Conservation (phyloP, 92 coral and sea anemone species). For the Zoanthus sociatus region DNA sequence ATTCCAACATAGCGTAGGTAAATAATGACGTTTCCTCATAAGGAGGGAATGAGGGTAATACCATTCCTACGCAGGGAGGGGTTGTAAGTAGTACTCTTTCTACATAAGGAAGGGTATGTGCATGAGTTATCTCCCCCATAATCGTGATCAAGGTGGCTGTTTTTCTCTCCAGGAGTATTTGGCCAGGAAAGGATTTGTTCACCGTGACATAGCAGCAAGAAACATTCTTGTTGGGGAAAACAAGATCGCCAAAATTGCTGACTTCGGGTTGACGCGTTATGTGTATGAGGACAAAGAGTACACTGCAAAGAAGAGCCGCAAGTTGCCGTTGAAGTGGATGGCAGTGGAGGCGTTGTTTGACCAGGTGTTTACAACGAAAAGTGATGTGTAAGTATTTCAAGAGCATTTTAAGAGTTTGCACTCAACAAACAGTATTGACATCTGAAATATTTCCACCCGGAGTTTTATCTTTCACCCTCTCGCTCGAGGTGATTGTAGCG, state of each 20-base stretch:
- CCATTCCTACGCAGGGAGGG: too few relatives aligned
- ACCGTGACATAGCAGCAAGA: conserved; percentile 87
- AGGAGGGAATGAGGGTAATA: too few relatives aligned
- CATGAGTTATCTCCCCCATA: too few relatives aligned
- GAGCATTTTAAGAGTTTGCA: not conserved
- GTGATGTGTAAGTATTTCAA: conserved; percentile 76
- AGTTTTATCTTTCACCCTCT: too few relatives aligned
- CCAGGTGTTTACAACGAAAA: conserved; percentile 75
- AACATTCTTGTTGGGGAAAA: conserved; percentile 83
- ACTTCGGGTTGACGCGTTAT: conserved; percentile 85
- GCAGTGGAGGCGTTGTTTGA: conserved; percentile 86
- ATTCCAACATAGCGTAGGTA: too few relatives aligned
- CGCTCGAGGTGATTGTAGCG: too few relatives aligned
- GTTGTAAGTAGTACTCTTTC: too few relatives aligned
- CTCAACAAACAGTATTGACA: too few relatives aligned
- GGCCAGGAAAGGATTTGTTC: conserved; percentile 78
- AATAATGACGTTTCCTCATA: too few relatives aligned
- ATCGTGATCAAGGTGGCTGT: too few relatives aligned
- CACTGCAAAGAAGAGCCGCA: conserved; percentile 69
- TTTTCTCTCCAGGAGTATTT: conserved; percentile 68
- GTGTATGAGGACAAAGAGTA: conserved; percentile 76
- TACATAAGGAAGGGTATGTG: too few relatives aligned
- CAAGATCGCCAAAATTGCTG: conserved; percentile 86
- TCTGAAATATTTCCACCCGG: too few relatives aligned
- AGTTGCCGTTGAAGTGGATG: conserved; percentile 88